phyloP scores from a whole-genome alignment of 2,888 invertebrate species.

The Pardosa pseudoannulata region DNA sequence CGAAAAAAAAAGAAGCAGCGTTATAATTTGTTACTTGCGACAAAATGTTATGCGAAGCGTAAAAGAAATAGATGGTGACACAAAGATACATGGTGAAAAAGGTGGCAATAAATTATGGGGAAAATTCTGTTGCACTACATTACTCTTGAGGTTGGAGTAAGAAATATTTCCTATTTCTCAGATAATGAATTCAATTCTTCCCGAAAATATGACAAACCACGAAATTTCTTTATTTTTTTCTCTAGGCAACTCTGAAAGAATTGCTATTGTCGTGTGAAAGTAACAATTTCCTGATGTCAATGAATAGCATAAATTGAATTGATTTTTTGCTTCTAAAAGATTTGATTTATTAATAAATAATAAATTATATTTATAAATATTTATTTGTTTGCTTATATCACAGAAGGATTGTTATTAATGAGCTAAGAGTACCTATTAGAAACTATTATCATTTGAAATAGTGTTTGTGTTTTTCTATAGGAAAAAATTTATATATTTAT shows the following conservation, averaged over 20 bases:
- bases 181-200: background rate
- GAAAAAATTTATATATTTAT: too few species aligned
- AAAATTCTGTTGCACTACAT: background rate
- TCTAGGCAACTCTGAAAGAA: background rate
- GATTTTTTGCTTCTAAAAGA: too few species aligned
- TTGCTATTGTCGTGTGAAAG: too few species aligned
- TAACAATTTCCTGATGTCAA: too few species aligned
- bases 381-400: too few species aligned
- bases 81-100: background rate
- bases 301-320: too few species aligned
- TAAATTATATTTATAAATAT: too few species aligned
- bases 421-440: too few species aligned
- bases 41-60: slow-evolving; percentile 2
- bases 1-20: background rate
- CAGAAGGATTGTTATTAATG: too few species aligned
- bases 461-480: too few species aligned
- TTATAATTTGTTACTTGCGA: background rate
- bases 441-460: too few species aligned
- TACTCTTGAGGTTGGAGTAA: background rate
- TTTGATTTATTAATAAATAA: too few species aligned
- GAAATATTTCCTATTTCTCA: background rate
- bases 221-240: background rate
- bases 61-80: background rate
- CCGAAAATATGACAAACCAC: background rate
- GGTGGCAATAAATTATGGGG: slow-evolving; percentile 9